A percentile compares a stretch with the other conserved stretches of the same genome.
Conservation (phyloP, 2,888 invertebrate genomes). For the Lepas anatifera region DNA sequence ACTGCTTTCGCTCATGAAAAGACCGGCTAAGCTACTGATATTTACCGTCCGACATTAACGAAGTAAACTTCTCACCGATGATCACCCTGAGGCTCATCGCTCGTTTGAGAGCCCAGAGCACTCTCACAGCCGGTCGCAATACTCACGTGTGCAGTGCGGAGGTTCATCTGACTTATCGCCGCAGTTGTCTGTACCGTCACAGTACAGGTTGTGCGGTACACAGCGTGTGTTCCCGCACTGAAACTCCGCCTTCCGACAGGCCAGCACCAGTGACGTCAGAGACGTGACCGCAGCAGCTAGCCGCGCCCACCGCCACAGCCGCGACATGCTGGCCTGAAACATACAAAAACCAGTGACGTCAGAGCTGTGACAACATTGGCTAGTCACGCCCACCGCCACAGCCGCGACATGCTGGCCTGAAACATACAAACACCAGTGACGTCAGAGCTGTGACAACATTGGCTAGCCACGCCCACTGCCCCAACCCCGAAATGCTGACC, state of each 20-base stretch:
- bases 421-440: conserved; percentile 6
- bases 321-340: not conserved
- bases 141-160: not conserved
- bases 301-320: conserved; percentile 41
- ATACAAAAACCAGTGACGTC: not conserved
- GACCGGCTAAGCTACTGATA: too few relatives aligned
- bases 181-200: conserved; percentile 18
- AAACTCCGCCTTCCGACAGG: conserved; percentile 20
- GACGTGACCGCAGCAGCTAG: not conserved
- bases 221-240: conserved; percentile 19
- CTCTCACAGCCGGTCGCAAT: too few relatives aligned
- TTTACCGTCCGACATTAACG: not conserved
- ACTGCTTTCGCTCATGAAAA: too few relatives aligned
- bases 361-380: not conserved
- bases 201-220: conserved; percentile 19
- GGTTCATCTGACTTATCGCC: conserved; percentile 8
- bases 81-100: too few relatives aligned
- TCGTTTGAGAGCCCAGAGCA: too few relatives aligned
- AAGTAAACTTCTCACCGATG: too few relatives aligned
- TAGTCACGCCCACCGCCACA: conserved; percentile 33
- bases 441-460: not conserved
- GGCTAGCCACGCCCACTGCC: not conserved
- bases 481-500: conserved; percentile 40
- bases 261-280: not conserved
- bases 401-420: conserved; percentile 36